Evolutionary conservation across 2,888 invertebrate genomes (phyloP).

Genomic region (Anoncus sp.): DNA sequence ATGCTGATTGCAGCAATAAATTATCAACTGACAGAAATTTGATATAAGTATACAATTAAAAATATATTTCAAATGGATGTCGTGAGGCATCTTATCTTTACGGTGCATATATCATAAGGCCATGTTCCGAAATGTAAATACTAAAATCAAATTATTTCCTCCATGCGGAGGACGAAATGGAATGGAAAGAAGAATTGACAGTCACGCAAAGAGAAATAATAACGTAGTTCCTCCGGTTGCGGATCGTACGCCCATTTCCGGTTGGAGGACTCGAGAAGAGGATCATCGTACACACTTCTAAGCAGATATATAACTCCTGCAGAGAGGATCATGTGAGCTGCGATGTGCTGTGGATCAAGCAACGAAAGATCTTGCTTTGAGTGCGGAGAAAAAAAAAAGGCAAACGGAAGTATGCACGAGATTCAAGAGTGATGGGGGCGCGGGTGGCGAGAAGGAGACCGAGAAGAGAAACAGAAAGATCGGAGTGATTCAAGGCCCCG

Average conservation of each 20-base stretch:
- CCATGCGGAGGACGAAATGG: slow-evolving; percentile 56
- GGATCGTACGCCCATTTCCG: slow-evolving; percentile 67
- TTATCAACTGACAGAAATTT: too few relatives aligned
- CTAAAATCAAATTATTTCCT: slow-evolving; percentile 68
- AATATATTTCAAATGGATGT: too few relatives aligned
- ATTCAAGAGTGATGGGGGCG: too few relatives aligned
- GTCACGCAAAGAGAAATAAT: slow-evolving; percentile 38
- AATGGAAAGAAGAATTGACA: slow-evolving; percentile 70
- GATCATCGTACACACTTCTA: slow-evolving; percentile 27
- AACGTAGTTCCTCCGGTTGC: not conserved
- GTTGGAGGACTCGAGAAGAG: slow-evolving; percentile 34
- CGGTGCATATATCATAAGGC: not conserved
- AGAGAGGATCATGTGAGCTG: slow-evolving; percentile 8
- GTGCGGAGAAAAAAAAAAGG: not conserved
- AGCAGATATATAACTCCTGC: slow-evolving; percentile 15
- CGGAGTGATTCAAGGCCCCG: slow-evolving; percentile 41
- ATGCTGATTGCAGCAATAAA: too few relatives aligned
- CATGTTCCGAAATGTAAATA: slow-evolving; percentile 34
- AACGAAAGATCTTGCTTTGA: slow-evolving; percentile 25
- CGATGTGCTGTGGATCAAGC: slow-evolving; percentile 8
- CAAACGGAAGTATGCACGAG: not conserved
- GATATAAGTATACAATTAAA: too few relatives aligned
- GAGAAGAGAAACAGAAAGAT: slow-evolving; percentile 29
- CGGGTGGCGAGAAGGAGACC: too few relatives aligned
- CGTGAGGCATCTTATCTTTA: not conserved